Conservation (phyloP, 2,888 invertebrate genomes). For the Dynastes hyllus region DNA sequence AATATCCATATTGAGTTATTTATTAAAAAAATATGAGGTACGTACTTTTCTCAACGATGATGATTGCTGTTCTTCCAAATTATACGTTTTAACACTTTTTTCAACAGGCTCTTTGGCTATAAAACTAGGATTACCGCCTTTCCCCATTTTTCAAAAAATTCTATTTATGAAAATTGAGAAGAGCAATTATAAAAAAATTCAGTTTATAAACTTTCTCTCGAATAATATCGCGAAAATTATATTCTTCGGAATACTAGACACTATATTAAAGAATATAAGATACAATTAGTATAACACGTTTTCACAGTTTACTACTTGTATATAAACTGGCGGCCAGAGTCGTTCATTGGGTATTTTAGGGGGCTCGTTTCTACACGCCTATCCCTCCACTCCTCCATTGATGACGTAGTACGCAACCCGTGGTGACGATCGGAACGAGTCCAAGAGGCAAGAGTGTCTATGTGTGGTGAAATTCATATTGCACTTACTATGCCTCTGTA, state of each 20-base stretch:
- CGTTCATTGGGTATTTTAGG: slow-evolving; percentile 28
- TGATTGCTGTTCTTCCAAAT: slow-evolving; percentile 25
- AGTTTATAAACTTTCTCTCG: not conserved
- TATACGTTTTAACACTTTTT: slow-evolving; percentile 29
- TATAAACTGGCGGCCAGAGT: not conserved
- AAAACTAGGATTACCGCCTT: slow-evolving; percentile 46
- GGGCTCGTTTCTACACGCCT: slow-evolving; percentile 40
- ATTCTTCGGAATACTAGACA: too few species aligned
- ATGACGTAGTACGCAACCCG: not conserved
- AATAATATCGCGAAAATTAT: not conserved
- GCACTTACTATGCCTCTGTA: not conserved
- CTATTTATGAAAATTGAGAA: not conserved
- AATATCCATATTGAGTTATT: too few species aligned
- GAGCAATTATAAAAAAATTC: not conserved
- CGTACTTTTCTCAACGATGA: slow-evolving; percentile 8
- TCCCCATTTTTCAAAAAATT: slow-evolving; percentile 36
- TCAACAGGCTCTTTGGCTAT: slow-evolving; percentile 15
- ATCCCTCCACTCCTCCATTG: not conserved
- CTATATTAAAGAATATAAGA: not conserved
- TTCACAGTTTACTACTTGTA: not conserved
- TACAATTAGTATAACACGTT: slow-evolving; percentile 1
- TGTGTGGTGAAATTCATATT: not conserved
- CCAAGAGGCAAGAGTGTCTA: too few species aligned
- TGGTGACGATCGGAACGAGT: too few species aligned
- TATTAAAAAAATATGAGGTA: not conserved